Conservation (phyloP, 2,888 invertebrate species). For the Stomorhina lunata region DNA sequence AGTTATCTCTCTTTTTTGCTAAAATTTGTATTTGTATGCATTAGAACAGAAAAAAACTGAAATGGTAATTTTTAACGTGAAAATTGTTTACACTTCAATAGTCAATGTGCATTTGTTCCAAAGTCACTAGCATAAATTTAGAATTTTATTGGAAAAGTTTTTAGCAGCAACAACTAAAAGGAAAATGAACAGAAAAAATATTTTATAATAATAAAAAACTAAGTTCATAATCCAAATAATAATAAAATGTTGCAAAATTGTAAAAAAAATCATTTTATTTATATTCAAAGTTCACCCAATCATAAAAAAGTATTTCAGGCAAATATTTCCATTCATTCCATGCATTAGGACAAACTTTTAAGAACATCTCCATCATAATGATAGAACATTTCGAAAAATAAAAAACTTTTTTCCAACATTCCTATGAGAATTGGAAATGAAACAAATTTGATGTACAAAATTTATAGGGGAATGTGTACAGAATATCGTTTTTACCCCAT, state of each 20-base stretch:
- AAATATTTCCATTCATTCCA: no score
- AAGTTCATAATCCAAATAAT: constrained; percentile 1
- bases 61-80: constrained; percentile 2
- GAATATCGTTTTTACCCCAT: no score
- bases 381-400: no score
- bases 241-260: not conserved
- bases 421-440: no score
- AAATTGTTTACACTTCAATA: constrained; percentile 45
- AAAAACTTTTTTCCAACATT: no score
- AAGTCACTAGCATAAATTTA: constrained; percentile 21
- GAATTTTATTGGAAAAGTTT: constrained; percentile 28
- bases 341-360: no score
- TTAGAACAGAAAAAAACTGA: not conserved
- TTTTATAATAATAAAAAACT: not conserved
- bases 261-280: not conserved
- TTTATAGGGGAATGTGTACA: no score
- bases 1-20: not conserved
- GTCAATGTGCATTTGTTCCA: constrained; percentile 2
- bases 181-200: not conserved
- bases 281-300: not conserved
- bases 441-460: no score
- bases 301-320: no score
- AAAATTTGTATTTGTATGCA: not conserved
- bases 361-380: no score
- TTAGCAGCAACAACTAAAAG: not conserved